phyloP scores from a whole-genome alignment of 2,797 vertebrate species.

The Tachyglossus aculeatus region DNA sequence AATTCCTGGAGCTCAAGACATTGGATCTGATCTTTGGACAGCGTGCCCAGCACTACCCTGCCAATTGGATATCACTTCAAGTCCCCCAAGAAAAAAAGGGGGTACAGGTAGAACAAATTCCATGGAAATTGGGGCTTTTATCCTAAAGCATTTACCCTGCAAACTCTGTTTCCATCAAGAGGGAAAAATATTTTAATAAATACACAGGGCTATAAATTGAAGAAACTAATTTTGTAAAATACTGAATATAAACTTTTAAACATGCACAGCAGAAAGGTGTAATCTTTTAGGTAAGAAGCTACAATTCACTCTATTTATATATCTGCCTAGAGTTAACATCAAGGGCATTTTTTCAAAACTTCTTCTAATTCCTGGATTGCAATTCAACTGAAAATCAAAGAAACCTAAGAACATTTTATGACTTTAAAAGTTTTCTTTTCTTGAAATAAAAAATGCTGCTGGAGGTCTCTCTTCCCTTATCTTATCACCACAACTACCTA shows the following conservation, averaged over 20 bases:
- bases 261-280: conserved; percentile 39
- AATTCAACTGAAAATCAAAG: conserved; percentile 75
- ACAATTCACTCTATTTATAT: conserved; percentile 65
- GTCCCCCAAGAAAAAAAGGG: not conserved
- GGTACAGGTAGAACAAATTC: too few species aligned
- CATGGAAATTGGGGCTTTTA: too few species aligned
- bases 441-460: conserved; percentile 68
- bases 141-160: too few species aligned
- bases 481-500: conserved; percentile 53
- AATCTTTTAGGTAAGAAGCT: conserved; percentile 56
- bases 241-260: conserved; percentile 61
- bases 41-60: conserved; percentile 29
- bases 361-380: conserved; percentile 71
- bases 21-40: not conserved
- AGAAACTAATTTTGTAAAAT: conserved; percentile 56
- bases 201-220: not conserved
- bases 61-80: conserved; percentile 1
- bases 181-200: not conserved
- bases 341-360: conserved; percentile 61
- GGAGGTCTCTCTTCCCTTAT: conserved; percentile 63
- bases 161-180: too few species aligned
- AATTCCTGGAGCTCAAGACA: conserved; percentile 7
- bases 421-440: conserved; percentile 65
- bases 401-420: conserved; percentile 60
- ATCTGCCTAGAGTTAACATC: conserved; percentile 67